A percentile compares a stretch with the other conserved stretches of the same genome.
phyloP scores from a whole-genome alignment of 2,113 vertebrate species.

The Mastomys natalensis region DNA sequence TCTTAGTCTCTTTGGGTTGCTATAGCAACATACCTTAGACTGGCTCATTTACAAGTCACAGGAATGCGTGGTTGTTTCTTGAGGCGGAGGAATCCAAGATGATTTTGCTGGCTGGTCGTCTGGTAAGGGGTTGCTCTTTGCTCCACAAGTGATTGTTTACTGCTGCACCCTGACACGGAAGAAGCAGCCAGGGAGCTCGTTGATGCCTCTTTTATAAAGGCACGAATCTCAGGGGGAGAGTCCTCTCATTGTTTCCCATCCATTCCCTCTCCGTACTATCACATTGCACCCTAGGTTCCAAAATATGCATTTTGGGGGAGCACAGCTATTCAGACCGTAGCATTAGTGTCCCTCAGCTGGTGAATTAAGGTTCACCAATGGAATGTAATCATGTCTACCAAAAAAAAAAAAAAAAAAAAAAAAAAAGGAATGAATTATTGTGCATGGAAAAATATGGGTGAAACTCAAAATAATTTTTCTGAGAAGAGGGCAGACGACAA shows the following conservation, averaged over 20 bases:
- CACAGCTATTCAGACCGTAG: neutral
- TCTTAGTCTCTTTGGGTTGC: neutral
- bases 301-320: neutral
- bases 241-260: neutral
- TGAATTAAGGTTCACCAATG: neutral
- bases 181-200: neutral
- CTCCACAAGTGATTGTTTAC: neutral
- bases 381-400: neutral
- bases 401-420: neutral
- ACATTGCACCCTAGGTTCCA: neutral
- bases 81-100: neutral
- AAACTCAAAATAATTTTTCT: neutral
- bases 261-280: neutral
- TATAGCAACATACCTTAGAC: neutral
- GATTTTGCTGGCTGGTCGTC: neutral
- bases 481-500: neutral
- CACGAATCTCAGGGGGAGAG: neutral
- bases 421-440: no score
- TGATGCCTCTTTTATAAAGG: neutral
- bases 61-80: neutral
- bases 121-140: neutral
- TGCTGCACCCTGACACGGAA: neutral
- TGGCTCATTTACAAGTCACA: neutral
- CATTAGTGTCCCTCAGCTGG: neutral
- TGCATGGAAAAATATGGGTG: neutral